Percentiles rank a stretch among this genome's conserved stretches.
These are phyloP conservation scores for Timandra comae DNA, from an alignment of 2,888 invertebrate genomes.

Conservation along the genomic window DNA sequence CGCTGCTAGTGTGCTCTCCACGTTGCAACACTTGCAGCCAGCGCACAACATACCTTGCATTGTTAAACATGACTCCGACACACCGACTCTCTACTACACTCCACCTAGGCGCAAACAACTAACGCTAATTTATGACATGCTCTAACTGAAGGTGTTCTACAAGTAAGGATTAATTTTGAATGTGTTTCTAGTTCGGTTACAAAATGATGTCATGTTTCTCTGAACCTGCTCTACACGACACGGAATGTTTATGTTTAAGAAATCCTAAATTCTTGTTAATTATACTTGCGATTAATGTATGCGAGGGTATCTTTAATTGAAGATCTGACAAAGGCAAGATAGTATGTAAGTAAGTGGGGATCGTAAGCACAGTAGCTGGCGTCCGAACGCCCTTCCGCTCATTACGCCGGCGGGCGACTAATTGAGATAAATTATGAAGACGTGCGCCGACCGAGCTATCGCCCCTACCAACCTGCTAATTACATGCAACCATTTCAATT, in stretches of 20 bases:
- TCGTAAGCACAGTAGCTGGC: conserved; percentile 21
- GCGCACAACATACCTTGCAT: neutral
- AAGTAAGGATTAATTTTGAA: neutral
- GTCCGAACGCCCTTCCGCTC: conserved; percentile 61
- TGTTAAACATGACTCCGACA: neutral
- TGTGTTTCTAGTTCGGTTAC: too few relatives aligned
- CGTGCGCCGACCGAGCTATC: conserved; percentile 58
- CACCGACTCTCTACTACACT: neutral
- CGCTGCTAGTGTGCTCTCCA: too few relatives aligned
- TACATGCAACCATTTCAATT: conserved; percentile 69
- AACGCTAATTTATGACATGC: neutral
- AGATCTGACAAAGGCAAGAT: too few relatives aligned
- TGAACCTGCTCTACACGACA: neutral
- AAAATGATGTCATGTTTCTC: too few relatives aligned
- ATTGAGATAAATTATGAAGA: conserved; percentile 75
- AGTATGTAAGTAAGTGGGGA: neutral
- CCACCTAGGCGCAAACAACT: too few relatives aligned
- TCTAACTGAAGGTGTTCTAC: too few relatives aligned
- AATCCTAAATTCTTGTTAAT: neutral
- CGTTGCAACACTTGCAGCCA: neutral
- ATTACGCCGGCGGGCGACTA: conserved; percentile 56
- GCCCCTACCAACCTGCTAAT: conserved; percentile 61
- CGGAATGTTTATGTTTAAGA: neutral
- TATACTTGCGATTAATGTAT: too few relatives aligned
- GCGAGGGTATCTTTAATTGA: too few relatives aligned